Percentiles rank a stretch among this genome's conserved stretches.
phyloP scores from a whole-genome alignment of 2,797 vertebrate species.

The Neosilurus mollespiculum region DNA sequence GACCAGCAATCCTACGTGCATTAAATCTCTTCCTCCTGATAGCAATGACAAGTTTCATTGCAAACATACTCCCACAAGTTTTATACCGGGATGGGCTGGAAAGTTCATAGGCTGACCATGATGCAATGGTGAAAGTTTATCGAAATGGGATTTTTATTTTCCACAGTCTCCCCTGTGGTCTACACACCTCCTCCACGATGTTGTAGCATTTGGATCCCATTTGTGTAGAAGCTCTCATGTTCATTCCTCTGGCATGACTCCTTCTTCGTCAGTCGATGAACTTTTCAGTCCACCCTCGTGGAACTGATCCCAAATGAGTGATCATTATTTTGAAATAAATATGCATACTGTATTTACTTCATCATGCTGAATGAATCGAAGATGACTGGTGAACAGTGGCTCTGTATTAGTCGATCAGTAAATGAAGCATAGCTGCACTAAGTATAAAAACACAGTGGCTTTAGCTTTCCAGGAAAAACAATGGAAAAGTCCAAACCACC shows the following conservation, averaged over 20 bases:
- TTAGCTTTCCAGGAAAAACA: conserved; percentile 33
- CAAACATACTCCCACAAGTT: conserved; percentile 51
- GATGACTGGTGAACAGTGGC: conserved; percentile 23
- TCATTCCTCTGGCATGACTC: no score
- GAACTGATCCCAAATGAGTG: conserved; percentile 38
- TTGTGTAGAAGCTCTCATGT: no score
- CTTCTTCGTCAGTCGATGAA: no score
- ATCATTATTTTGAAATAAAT: conserved; percentile 62
- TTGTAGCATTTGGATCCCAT: no score
- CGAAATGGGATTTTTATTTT: no score
- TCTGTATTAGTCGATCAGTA: conserved; percentile 30
- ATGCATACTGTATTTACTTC: conserved; percentile 45
- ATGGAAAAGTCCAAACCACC: conserved; percentile 41
- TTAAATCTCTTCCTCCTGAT: conserved; percentile 17
- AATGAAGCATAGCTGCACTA: conserved; percentile 23
- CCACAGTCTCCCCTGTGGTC: no score
- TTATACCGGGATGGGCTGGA: not conserved
- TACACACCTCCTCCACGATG: no score
- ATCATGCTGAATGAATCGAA: not conserved
- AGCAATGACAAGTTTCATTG: conserved; percentile 19
- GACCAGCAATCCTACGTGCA: conserved; percentile 2
- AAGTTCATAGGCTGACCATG: no score
- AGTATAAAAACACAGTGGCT: conserved; percentile 31
- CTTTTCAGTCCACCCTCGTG: no score
- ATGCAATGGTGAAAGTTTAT: no score